Conservation (phyloP, 2,113 vertebrate species). For the Piprites chloris region DNA sequence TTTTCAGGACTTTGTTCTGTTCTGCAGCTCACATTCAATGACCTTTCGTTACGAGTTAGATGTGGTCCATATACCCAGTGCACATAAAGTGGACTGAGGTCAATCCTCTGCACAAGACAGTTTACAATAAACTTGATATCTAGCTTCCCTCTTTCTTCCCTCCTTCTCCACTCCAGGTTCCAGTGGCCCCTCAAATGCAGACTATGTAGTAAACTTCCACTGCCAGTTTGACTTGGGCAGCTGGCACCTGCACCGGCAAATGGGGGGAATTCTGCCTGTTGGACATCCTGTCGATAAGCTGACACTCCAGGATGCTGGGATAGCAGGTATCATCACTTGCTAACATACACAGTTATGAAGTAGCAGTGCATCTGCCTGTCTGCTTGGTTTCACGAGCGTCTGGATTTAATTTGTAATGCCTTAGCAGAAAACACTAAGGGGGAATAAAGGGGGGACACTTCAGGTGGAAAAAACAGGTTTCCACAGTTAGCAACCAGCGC, state of each 20-base stretch:
- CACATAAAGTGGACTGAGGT: background rate
- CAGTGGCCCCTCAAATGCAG: background rate
- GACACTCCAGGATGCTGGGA: accelerated
- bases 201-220: background rate
- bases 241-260: background rate
- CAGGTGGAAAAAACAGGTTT: background rate
- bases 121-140: background rate
- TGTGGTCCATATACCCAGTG: background rate
- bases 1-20: background rate
- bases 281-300: background rate
- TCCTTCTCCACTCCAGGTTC: background rate
- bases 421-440: background rate
- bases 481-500: background rate
- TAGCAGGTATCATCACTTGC: background rate
- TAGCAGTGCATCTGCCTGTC: background rate
- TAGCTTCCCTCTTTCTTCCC: background rate
- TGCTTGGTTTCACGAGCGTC: background rate
- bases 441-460: background rate
- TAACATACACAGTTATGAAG: background rate
- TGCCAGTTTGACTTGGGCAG: background rate
- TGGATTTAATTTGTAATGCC: background rate
- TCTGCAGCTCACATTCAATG: background rate
- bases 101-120: background rate
- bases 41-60: background rate
- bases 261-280: background rate